These are phyloP conservation scores for Chaitophorus viminalis DNA, from an alignment of 2,888 invertebrate genomes.

Conservation along the genomic window DNA sequence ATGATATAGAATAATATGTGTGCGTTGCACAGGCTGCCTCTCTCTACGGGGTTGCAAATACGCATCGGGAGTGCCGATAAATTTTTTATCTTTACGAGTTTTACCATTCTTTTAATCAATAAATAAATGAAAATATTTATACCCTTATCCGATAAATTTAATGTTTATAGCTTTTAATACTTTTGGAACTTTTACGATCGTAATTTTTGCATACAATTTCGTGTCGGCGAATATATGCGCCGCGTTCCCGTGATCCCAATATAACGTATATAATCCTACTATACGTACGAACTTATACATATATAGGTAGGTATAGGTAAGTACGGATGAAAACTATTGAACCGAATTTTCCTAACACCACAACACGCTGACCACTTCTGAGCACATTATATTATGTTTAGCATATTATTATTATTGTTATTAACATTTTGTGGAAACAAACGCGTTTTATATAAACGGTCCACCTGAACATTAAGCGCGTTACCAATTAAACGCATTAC, in stretches of 20 bases:
- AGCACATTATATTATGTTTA: not conserved
- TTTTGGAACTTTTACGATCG: constrained; percentile 29
- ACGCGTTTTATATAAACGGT: not conserved
- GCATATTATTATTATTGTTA: not conserved
- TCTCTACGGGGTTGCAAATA: not conserved
- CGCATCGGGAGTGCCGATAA: not conserved
- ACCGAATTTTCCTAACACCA: not conserved
- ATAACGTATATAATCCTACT: constrained; percentile 21
- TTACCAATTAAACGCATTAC: too few species aligned
- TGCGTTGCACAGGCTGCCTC: not conserved
- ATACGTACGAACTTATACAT: not conserved
- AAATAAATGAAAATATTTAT: constrained; percentile 38
- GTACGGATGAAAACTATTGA: constrained; percentile 24
- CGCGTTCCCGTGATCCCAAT: constrained; percentile 41
- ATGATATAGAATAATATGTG: not conserved
- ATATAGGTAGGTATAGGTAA: not conserved
- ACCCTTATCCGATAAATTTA: constrained; percentile 19
- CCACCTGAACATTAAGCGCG: not conserved
- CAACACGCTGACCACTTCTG: not conserved
- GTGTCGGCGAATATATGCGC: not conserved
- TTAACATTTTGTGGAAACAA: not conserved
- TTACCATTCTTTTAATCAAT: constrained; percentile 34
- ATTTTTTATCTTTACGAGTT: constrained; percentile 39
- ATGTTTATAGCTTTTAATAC: constrained; percentile 42
- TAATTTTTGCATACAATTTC: constrained; percentile 46